Evolutionary conservation across 2,888 invertebrate species (phyloP).

Genomic region (Dasypogon diadema): DNA sequence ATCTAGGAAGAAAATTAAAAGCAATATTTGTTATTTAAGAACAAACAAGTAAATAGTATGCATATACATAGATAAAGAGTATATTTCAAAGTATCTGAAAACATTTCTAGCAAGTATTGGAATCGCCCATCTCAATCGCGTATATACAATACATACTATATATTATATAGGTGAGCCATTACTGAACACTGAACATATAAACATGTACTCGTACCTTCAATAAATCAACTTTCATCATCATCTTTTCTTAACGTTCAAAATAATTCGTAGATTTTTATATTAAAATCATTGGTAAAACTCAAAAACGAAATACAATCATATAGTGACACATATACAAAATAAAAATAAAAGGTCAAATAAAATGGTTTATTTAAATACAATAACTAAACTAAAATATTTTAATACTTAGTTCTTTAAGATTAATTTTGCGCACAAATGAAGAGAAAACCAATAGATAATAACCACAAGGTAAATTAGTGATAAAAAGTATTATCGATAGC

Average conservation of each 20-base stretch:
- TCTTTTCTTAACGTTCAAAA: conserved; percentile 13
- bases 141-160: background rate
- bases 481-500: background rate
- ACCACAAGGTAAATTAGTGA: conserved; percentile 21
- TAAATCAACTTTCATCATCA: conserved; percentile 21
- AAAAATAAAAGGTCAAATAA: conserved; percentile 25
- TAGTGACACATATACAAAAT: conserved; percentile 15
- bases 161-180: conserved; percentile 7
- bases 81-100: conserved; percentile 46
- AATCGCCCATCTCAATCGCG: conserved; percentile 21
- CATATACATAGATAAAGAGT: conserved; percentile 43
- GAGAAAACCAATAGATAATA: conserved; percentile 50
- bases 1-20: conserved; percentile 59
- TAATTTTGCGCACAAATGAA: conserved; percentile 28
- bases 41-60: conserved; percentile 48
- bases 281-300: conserved; percentile 30
- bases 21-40: conserved; percentile 56
- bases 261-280: conserved; percentile 38
- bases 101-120: conserved; percentile 30
- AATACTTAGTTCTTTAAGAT: conserved; percentile 34
- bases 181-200: conserved; percentile 6
- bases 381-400: conserved; percentile 17
- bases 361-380: conserved; percentile 40
- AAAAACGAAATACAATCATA: conserved; percentile 47
- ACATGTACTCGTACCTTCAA: conserved; percentile 24